Evolutionary conservation across 1,140 invertebrate species (phyloP), one percentile per base, ranked within the genome.

Genomic region (Drosophila subpulchrella): DNA sequence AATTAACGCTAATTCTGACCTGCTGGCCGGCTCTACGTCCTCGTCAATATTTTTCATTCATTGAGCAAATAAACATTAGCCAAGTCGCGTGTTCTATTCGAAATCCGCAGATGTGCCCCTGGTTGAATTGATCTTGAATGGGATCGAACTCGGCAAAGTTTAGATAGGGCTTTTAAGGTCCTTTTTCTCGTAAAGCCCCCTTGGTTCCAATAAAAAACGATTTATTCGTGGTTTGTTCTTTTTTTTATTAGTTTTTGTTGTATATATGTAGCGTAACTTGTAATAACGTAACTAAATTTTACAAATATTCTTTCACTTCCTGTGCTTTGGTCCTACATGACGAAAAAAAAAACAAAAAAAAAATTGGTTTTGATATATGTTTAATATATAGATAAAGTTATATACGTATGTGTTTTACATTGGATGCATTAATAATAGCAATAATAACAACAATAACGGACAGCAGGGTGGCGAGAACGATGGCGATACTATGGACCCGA

Each of bases 371-470:
- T 27, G 41, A 68, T 68, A 51, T 66, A 55, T 73, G 27, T 71
- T 60, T 60, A 72, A 71, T 50, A 53, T 75, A 67, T 76, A 76
- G 50, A 68, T 77, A 61, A 50, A 55, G 63, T 75, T 77, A 75
- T 55, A 59, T 59, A 76, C 56, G 55, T 77, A 77, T 59, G 54
- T 66, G 61, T 75, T 66, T 56, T 74, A 74, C 58, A 75, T 46
- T 42, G 55, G 20, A 80, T 80, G 70, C 59, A 75, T 77, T 77
- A 78, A 76, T 77, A 80, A 67, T 77, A 79, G 62, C 74, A 77
- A 65, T 78, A 85, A 84, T 78, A 79, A 88, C 79, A 86, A 86
- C 83, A 88, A 88, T 86, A 82, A 82, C 75, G 74, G 83, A 77
- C 82, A 85, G 70, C 83, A 82, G 83, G 34, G 38, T 6, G 66